Conservation (phyloP, 2,888 invertebrate species). For the Eupithecia insigniata region DNA sequence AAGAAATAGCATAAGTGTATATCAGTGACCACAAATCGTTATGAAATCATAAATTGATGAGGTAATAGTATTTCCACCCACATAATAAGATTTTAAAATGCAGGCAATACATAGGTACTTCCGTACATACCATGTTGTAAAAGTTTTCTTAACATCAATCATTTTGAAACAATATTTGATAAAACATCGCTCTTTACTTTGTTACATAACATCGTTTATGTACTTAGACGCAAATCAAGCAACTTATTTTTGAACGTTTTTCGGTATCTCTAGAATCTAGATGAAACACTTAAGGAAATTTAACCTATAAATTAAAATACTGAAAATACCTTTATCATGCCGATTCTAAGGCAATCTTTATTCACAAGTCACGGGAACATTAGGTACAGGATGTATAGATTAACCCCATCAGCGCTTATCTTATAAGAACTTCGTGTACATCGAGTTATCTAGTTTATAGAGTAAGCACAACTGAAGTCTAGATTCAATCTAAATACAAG, state of each 20-base stretch:
- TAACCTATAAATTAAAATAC: neutral
- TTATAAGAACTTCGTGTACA: no score
- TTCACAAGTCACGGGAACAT: no score
- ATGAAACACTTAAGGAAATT: neutral
- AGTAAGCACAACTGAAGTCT: no score
- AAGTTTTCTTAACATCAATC: constrained; percentile 44
- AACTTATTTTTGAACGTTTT: neutral
- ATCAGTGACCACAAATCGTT: constrained; percentile 16
- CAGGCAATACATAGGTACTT: constrained; percentile 2
- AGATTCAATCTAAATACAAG: no score
- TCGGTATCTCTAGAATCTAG: neutral
- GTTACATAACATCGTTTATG: constrained; percentile 25
- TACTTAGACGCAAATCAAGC: neutral
- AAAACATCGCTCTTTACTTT: constrained; percentile 33
- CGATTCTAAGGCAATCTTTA: no score
- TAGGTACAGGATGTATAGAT: no score
- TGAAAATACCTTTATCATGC: neutral
- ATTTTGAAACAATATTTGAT: constrained; percentile 44
- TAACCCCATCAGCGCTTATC: no score
- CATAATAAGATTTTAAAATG: constrained; percentile 12
- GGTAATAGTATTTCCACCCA: neutral
- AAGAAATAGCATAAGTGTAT: neutral
- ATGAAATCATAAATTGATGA: constrained; percentile 17
- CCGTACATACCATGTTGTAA: constrained; percentile 19
- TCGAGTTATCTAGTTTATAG: no score